These are phyloP conservation scores for Microplitis demolitor DNA, from an alignment of 1,140 invertebrate genomes.

Conservation along the genomic window DNA sequence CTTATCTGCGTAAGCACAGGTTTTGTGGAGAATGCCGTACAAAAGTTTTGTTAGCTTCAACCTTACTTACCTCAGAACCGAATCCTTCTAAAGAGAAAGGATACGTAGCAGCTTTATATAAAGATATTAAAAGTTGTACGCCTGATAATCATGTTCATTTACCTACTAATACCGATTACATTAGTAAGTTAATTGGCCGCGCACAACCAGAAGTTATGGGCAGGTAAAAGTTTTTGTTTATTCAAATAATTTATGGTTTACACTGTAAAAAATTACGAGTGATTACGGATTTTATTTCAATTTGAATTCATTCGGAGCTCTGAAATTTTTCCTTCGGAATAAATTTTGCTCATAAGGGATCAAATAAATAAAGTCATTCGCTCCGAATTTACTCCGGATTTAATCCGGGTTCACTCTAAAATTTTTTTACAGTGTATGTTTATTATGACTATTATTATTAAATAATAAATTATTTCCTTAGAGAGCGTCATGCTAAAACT, in stretches of 20 bases:
- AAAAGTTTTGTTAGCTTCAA: conserved; percentile 86
- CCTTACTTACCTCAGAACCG: conserved; percentile 82
- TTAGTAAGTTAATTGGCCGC: conserved; percentile 81
- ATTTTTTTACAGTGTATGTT: neutral
- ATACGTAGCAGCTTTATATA: conserved; percentile 83
- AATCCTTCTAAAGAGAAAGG: conserved; percentile 86
- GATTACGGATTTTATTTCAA: too few species aligned
- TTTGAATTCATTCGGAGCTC: too few species aligned
- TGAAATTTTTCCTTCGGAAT: too few species aligned
- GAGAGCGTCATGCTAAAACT: conserved; percentile 92
- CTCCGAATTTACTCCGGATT: too few species aligned
- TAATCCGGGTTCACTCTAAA: too few species aligned
- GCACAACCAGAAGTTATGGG: conserved; percentile 89
- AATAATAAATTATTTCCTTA: conserved; percentile 53
- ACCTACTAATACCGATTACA: conserved; percentile 83
- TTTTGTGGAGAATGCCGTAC: conserved; percentile 92
- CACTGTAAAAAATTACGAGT: neutral
- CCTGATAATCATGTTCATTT: conserved; percentile 87
- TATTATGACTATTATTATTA: neutral
- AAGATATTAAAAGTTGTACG: conserved; percentile 83
- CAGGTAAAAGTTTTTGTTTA: conserved; percentile 59
- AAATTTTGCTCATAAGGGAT: too few species aligned
- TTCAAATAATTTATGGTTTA: neutral
- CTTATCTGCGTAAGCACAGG: conserved; percentile 88
- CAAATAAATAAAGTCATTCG: too few species aligned